Evolutionary conservation across 2,888 invertebrate genomes (phyloP), one percentile per base, ranked within the genome.

Genomic region (Artemia sinica): DNA sequence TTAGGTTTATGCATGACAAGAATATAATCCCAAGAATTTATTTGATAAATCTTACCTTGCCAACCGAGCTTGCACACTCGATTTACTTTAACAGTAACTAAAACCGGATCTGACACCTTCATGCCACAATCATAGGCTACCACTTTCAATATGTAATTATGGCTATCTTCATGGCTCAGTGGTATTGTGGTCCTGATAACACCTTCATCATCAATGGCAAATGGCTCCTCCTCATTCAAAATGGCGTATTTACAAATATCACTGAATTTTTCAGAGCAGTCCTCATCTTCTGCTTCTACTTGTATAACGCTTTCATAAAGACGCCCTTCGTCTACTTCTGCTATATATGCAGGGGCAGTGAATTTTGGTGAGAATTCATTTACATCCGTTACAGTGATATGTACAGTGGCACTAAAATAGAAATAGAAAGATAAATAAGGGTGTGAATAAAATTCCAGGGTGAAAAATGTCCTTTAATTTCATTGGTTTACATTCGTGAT

Each of bases 171-270:
- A 79, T 91, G 94, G 75, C 94, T 92, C 76, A 98, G 81, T 0
- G 91, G 88, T 75, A 91, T 91, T 0, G 91, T 95, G 80, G 95
- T 97, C 73, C 88, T 85, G 73, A 98, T 89, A n/a, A 88, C 87
- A 69, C 86, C 96, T 76, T 93, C 91, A 76, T 89, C 88, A 77
- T 93, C 91, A 75, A 96, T 90, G 69, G 85, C 84, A 78, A 96
- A 96, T 0, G 91, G 91, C 73, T 89, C 89, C 74, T 93, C 91
- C 72, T 87, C 86, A 0, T 91, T 94, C 68, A 93, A 82, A 73
- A 97, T 93, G 79, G 96, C 92, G 80, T 96, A 98, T 78, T 92
- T 92, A 85, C 97, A 97, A 69, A 97, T 92, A 77, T 93, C 92
- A 1, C 92, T 92, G 78, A 87, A 94, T 70, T 90, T 85, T 65